Base-by-base conservation (phyloP, 35 echinoderm and acorn worm genomes). In the Ophiothrix spiculata region DNA sequence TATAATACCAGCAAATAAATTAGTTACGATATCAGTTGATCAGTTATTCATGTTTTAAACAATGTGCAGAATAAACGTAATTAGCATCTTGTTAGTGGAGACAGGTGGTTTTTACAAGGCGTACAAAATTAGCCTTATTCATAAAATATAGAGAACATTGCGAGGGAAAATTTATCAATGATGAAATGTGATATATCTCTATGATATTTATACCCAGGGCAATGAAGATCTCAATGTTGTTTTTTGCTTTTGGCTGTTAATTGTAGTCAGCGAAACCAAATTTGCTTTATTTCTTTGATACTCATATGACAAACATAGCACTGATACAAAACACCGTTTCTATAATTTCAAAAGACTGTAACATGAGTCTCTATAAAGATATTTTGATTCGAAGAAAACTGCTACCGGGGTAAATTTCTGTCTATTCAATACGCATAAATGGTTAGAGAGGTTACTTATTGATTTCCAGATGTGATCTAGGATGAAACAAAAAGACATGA, bases 261-360 rank as follows among this genome's bases (percentile, higher is more conserved):
- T 25, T 69, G 60, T 69, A 69, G 60, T 69, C 29, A 69, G 16
- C 29, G 60, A 69, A 69, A 69, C 60, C 60, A 69, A 69, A 69
- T 69, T 69, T 69, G 60, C 60, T 69, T 69, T 69, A 69, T 69
- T 69, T 69, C 29, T 69, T 28, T n/a, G n/a, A n/a, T 69, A 69
- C 29, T 25, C 16, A 28, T 69, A 69, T 69, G 17, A 28, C 3
- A 69, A 69, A 69, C 16, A 69, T 28, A 69, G 60, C 16, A 69
- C 17, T 25, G 60, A 6, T 69, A 69, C 60, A n/a, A 69, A 69
- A 69, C 60, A 69, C 6, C 60, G 60, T 25, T 69, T 69, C 60
- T 69, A 69, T 69, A 69, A n/a, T 69, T 69, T 69, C 60, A 69
- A 69, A 69, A 28, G 10, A 12, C 23, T 15, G 60, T 69, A 69